Evolutionary conservation across 2,113 vertebrate genomes (phyloP).

Genomic region (Marcusenius ussheri): DNA sequence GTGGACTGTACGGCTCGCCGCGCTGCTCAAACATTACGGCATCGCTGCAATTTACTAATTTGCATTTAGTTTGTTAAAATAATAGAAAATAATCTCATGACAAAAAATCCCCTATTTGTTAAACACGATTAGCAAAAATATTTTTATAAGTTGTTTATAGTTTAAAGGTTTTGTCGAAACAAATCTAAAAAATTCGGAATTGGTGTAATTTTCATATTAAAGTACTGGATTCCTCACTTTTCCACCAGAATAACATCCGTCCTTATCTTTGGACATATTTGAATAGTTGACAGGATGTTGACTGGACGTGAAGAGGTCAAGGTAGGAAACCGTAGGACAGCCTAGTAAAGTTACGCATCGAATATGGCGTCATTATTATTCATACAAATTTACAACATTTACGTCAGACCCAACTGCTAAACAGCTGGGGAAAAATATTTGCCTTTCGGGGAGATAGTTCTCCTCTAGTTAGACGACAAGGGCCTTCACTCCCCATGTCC

Average conservation of each 20-base stretch:
- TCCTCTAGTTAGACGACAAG: conserved; percentile 20
- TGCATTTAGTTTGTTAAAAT: not conserved
- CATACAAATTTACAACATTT: conserved; percentile 11
- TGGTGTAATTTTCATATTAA: not conserved
- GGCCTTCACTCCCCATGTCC: not conserved
- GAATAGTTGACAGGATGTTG: not conserved
- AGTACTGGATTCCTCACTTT: not conserved
- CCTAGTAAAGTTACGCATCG: not conserved
- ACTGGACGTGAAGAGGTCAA: not conserved
- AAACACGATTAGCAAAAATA: not conserved
- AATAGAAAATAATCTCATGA: not conserved
- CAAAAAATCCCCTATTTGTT: not conserved
- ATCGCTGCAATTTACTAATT: not conserved
- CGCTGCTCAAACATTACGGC: not conserved
- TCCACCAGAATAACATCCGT: not conserved
- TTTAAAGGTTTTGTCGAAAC: not conserved
- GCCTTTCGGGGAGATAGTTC: conserved; percentile 20
- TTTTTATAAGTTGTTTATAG: not conserved
- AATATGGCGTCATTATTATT: not conserved
- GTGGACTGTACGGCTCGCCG: not conserved
- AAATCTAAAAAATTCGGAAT: not conserved
- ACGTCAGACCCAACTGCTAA: conserved; percentile 4
- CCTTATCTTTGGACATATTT: not conserved
- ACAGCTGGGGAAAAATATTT: conserved; percentile 28
- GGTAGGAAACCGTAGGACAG: not conserved